Base-by-base conservation (phyloP, 2,888 invertebrate species). In the Apodemia duryi region DNA sequence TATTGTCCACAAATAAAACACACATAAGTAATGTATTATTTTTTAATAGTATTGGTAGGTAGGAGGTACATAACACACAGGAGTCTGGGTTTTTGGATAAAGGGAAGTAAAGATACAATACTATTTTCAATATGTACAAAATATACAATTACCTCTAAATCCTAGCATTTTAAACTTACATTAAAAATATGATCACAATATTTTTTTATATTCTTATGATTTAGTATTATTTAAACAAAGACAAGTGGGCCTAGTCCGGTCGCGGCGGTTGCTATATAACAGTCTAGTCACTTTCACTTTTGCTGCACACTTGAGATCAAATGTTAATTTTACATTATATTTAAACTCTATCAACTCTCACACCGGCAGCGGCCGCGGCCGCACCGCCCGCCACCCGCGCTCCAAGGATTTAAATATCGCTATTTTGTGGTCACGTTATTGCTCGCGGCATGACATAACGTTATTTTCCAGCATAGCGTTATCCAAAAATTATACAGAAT, bases 11-110 rank as follows among this genome's bases (percentile, higher is more conserved):
- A 73, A 75, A 77, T 75, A 77, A 83, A 81, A 57, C 57, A 57
- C 79, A 77, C 75, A 74, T 71, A 65, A 35, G 75, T 78, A 86
- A 86, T 89, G 90, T 92, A 91, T 91, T 92, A 90, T 91, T 92
- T 91, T 92, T 92, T 92, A 92, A 92, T 92, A 91, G 91, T 92
- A 92, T 91, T 92, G 92, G 92, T 92, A 92, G 91, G 91, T 92
- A 92, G 89, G 91, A 92, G 91, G 91, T 92, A 92, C 91, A 92
- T 92, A 92, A 92, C 92, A 92, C 92, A 88, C 92, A 91, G 89
- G 89, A 88, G 84, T 88, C 88, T 91, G 91, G 91, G 88, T 85
- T 88, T 87, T 89, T 86, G 91, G 89, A 89, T 90, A 88, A 86
- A 85, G 88, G 91, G 89, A 89, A 89, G 86, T 91, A 88, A 86